phyloP scores from a whole-genome alignment of 2,113 vertebrate species.

The Laticauda laticaudata region DNA sequence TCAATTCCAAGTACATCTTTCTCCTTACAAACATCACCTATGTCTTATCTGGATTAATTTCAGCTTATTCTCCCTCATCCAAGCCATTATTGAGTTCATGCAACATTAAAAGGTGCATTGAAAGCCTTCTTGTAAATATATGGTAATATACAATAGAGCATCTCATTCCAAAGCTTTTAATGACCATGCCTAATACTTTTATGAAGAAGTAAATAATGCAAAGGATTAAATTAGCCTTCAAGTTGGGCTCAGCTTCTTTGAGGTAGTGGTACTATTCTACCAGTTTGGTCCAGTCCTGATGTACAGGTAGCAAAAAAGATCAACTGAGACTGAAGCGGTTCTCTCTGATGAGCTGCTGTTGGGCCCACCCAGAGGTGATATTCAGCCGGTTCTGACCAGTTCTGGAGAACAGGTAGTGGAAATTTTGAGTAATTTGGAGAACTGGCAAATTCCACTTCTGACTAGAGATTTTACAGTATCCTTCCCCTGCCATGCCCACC shows the following conservation, averaged over 20 bases:
- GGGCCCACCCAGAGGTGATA: too few relatives aligned
- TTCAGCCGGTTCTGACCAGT: too few relatives aligned
- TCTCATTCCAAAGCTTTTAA: background rate
- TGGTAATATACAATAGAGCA: background rate
- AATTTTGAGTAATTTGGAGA: too few relatives aligned
- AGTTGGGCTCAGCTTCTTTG: background rate
- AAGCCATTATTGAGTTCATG: background rate
- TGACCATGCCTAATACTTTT: background rate
- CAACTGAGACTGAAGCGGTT: too few relatives aligned
- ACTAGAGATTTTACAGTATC: too few relatives aligned
- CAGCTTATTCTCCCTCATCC: background rate
- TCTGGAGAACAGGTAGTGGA: too few relatives aligned
- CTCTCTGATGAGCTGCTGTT: too few relatives aligned
- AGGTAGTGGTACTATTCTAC: too few relatives aligned
- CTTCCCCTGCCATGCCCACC: too few relatives aligned
- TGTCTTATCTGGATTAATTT: background rate
- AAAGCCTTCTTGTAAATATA: background rate
- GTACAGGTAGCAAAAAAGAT: too few relatives aligned
- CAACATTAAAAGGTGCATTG: background rate
- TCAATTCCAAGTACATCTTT: background rate
- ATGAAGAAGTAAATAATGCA: background rate
- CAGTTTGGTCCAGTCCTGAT: too few relatives aligned
- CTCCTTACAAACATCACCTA: background rate
- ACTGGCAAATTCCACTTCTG: too few relatives aligned
- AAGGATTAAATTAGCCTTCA: background rate